A percentile compares a stretch with the other conserved stretches of the same genome.
phyloP scores from a whole-genome alignment of 2,113 vertebrate genomes.

The Pluvianellus socialis region DNA sequence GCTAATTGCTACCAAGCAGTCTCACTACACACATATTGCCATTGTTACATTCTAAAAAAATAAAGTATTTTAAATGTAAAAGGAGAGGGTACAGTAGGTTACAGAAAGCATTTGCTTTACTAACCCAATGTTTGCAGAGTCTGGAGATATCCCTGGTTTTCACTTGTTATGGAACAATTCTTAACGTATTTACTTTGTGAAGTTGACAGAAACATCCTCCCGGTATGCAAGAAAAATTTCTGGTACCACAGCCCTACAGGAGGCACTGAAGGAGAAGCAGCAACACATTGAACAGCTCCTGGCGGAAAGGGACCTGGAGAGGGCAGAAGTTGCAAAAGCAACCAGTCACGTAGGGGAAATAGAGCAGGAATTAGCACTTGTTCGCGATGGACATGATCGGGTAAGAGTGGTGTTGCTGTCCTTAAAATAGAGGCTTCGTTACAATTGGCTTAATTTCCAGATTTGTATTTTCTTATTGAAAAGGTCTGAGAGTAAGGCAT shows the following conservation, averaged over 20 bases:
- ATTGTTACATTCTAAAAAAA: not conserved
- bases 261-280: conserved; percentile 98
- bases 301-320: conserved; percentile 94
- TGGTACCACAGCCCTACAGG: conserved; percentile 95
- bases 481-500: not conserved
- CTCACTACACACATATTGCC: not conserved
- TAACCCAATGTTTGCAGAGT: not conserved
- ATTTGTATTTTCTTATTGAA: not conserved
- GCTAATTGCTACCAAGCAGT: not conserved
- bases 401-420: conserved; percentile 63
- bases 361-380: conserved; percentile 88
- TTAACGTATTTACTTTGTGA: conserved; percentile 53
- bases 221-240: conserved; percentile 96
- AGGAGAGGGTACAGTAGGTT: not conserved
- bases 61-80: not conserved
- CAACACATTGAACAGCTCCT: conserved; percentile 98
- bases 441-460: not conserved
- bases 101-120: conserved; percentile 26
- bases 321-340: conserved; percentile 95
- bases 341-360: conserved; percentile 94
- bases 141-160: not conserved
- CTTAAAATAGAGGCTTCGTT: not conserved
- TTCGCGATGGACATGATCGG: conserved; percentile 93
- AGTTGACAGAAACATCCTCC: conserved; percentile 98
- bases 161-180: not conserved